Evolutionary conservation across 1,140 invertebrate genomes (phyloP).

Genomic region (Lasaia peninsularis): DNA sequence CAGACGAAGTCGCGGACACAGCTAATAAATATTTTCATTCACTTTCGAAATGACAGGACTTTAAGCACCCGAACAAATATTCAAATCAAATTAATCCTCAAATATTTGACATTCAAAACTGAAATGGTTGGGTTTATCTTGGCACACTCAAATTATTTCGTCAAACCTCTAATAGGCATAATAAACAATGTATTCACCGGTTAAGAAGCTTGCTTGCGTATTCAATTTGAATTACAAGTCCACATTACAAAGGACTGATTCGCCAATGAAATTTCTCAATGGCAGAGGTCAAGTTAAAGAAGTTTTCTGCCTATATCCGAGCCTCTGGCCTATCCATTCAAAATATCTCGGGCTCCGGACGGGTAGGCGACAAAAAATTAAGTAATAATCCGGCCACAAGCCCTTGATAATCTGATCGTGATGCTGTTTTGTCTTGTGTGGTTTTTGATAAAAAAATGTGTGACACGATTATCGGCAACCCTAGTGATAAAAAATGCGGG

Average conservation of each 20-base stretch:
- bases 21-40: neutral
- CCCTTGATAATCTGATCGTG: slow-evolving; percentile 72
- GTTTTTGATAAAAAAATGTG: slow-evolving; percentile 69
- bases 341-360: slow-evolving; percentile 54
- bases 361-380: slow-evolving; percentile 70
- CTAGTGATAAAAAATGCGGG: slow-evolving; percentile 49
- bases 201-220: slow-evolving; percentile 71
- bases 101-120: slow-evolving; percentile 44
- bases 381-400: slow-evolving; percentile 72
- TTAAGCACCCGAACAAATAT: slow-evolving; percentile 30
- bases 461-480: slow-evolving; percentile 70
- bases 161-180: slow-evolving; percentile 73
- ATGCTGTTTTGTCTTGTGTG: slow-evolving; percentile 75
- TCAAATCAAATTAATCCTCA: slow-evolving; percentile 41
- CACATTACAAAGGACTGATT: slow-evolving; percentile 33
- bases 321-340: slow-evolving; percentile 43
- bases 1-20: too few relatives aligned
- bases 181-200: slow-evolving; percentile 72
- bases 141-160: slow-evolving; percentile 66
- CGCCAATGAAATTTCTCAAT: neutral
- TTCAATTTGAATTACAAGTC: slow-evolving; percentile 55
- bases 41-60: neutral
- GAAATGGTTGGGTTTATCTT: slow-evolving; percentile 53
- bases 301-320: slow-evolving; percentile 44
- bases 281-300: slow-evolving; percentile 33